These are phyloP conservation scores for Pangasius larnaudii DNA, from an alignment of 2,797 vertebrate genomes.

Conservation along the genomic window DNA sequence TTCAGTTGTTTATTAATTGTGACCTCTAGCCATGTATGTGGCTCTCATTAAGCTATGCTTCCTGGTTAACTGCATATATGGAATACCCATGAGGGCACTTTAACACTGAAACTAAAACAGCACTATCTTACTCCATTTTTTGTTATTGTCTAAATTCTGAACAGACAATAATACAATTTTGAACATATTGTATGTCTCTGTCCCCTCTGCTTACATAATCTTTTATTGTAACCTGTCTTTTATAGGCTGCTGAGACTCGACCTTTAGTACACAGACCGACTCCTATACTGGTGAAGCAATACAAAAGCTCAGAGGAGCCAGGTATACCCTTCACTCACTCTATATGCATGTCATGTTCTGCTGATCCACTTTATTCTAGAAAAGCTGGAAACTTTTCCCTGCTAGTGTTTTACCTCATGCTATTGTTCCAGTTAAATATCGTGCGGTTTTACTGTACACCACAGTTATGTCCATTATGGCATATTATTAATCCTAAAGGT, in stretches of 20 bases:
- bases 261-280: slow-evolving; percentile 31
- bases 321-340: slow-evolving; percentile 33
- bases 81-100: slow-evolving; percentile 34
- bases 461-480: slow-evolving; percentile 7
- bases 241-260: slow-evolving; percentile 43
- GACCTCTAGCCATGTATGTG: slow-evolving; percentile 16
- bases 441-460: neutral
- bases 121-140: slow-evolving; percentile 8
- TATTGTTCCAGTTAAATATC: neutral
- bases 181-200: slow-evolving; percentile 20
- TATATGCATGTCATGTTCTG: neutral
- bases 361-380: slow-evolving; percentile 16
- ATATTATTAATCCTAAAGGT: slow-evolving; percentile 16
- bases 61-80: slow-evolving; percentile 23
- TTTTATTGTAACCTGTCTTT: slow-evolving; percentile 26
- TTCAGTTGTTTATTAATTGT: neutral
- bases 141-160: slow-evolving; percentile 41
- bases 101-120: slow-evolving; percentile 21
- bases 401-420: neutral
- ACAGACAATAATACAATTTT: neutral
- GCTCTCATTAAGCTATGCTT: slow-evolving; percentile 38
- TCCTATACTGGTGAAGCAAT: slow-evolving; percentile 59
- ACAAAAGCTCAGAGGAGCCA: slow-evolving; percentile 43
- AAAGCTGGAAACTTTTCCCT: neutral
- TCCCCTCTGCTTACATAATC: slow-evolving; percentile 4